These are phyloP conservation scores for Micropoecilia bifurca DNA, from an alignment of 2,797 vertebrate genomes.

Conservation along the genomic window DNA sequence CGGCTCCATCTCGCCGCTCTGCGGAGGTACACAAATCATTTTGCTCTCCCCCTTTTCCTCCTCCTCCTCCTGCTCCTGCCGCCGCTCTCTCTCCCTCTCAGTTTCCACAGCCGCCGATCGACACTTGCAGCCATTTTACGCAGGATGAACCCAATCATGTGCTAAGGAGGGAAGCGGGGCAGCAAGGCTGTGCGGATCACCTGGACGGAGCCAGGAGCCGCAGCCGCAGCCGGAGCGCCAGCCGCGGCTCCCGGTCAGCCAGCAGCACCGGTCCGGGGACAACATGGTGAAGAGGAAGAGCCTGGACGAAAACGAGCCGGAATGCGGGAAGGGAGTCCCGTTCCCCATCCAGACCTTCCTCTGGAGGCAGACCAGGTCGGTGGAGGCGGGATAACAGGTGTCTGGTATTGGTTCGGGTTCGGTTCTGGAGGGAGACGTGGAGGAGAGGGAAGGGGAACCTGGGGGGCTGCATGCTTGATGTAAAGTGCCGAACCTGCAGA, in stretches of 20 bases:
- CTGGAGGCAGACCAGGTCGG: conserved; percentile 97
- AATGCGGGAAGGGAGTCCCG: conserved; percentile 92
- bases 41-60: conserved; percentile 10
- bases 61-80: conserved; percentile 3
- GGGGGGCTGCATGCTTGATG: conserved; percentile 4
- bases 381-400: conserved; percentile 78
- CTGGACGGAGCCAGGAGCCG: conserved; percentile 60
- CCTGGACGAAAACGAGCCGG: conserved; percentile 93
- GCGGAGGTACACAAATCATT: conserved; percentile 68
- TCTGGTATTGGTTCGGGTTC: conserved; percentile 35
- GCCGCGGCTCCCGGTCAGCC: conserved; percentile 29
- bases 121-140: conserved; percentile 89
- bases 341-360: conserved; percentile 98
- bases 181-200: conserved; percentile 49
- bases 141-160: conserved; percentile 67
- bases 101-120: conserved; percentile 34
- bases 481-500: conserved; percentile 57
- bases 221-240: conserved; percentile 23
- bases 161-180: conserved; percentile 51
- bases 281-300: conserved; percentile 98
- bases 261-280: conserved; percentile 45
- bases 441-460: too few relatives aligned
- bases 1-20: conserved; percentile 54
- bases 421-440: background rate
- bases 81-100: conserved; percentile 5